Base-by-base conservation (phyloP, 2,888 invertebrate genomes). In the Mesodorylaimus sp. region DNA sequence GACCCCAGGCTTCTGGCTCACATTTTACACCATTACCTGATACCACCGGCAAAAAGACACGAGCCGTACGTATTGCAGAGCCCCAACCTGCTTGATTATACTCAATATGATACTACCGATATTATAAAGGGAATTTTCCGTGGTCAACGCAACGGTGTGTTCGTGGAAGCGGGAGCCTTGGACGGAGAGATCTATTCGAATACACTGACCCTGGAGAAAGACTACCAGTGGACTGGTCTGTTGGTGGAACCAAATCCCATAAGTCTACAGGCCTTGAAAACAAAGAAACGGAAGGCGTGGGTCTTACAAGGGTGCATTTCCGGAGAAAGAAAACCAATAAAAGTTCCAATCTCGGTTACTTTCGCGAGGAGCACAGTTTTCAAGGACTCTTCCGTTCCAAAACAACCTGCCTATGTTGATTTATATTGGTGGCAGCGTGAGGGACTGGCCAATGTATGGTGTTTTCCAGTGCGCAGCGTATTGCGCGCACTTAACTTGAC, bases 121-220 rank as follows among this genome's bases (percentile, higher is more conserved):
- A n/a, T n/a, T n/a, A n/a, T n/a, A n/a, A n/a, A n/a, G n/a, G n/a
- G n/a, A n/a, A n/a, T n/a, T n/a, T n/a, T n/a, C n/a, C n/a, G 41
- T n/a, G 10, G n/a, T 3, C 13, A 29, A 29, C 25, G 32, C 5
- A 27, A 47, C 27, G 52, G 52, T 16, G 36, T 52, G n/a, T 52
- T 52, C 28, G n/a, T 52, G n/a, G 52, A 52, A 48, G 50, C 43
- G 2, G 52, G 52, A 16, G 52, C 39, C 26, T 52, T 49, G 32
- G 52, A 52, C 39, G 52, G 52, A 19, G 51, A 52, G 38, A 52
- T 52, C 16, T 47, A 52, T 27, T 52, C 52, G n/a, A 52, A 52
- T 51, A 42, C 52, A 2, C 47, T 52, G 2, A 36, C 29, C 16
- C 39, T 52, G 21, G 52, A 52, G 38, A 45, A 41, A 26, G 39